phyloP scores from a whole-genome alignment of 2,113 vertebrate species.

The Sander lucioperca region DNA sequence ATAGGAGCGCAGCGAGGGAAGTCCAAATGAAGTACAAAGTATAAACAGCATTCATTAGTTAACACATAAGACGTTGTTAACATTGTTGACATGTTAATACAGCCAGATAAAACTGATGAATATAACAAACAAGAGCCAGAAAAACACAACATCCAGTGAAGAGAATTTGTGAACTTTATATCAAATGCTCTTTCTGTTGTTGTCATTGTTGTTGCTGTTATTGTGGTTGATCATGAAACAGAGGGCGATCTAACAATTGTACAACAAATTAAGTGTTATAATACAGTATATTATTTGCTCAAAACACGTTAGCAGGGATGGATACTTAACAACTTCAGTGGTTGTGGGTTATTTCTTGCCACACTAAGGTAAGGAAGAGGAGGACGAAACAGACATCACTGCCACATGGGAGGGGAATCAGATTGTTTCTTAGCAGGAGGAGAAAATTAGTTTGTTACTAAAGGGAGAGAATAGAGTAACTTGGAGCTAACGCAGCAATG shows the following conservation, averaged over 20 bases:
- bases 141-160: neutral
- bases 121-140: neutral
- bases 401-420: conserved; percentile 27
- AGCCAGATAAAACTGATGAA: conserved; percentile 13
- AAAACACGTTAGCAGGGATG: neutral
- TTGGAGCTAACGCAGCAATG: conserved; percentile 25
- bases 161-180: neutral
- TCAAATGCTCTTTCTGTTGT: neutral
- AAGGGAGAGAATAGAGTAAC: conserved; percentile 15
- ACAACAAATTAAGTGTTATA: neutral
- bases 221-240: neutral
- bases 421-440: conserved; percentile 3
- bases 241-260: neutral
- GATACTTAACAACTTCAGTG: conserved; percentile 4
- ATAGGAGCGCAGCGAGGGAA: conserved; percentile 13
- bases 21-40: conserved; percentile 15
- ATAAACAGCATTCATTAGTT: conserved; percentile 33
- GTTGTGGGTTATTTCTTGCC: conserved; percentile 16
- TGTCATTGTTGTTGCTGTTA: neutral
- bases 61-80: neutral
- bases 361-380: conserved; percentile 29
- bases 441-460: conserved; percentile 42
- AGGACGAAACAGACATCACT: conserved; percentile 22
- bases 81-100: neutral
- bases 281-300: neutral